Percentiles rank a stretch among this genome's conserved stretches.
Evolutionary conservation across 1,140 invertebrate genomes (phyloP).

Genomic region (Aphidius gifuensis): DNA sequence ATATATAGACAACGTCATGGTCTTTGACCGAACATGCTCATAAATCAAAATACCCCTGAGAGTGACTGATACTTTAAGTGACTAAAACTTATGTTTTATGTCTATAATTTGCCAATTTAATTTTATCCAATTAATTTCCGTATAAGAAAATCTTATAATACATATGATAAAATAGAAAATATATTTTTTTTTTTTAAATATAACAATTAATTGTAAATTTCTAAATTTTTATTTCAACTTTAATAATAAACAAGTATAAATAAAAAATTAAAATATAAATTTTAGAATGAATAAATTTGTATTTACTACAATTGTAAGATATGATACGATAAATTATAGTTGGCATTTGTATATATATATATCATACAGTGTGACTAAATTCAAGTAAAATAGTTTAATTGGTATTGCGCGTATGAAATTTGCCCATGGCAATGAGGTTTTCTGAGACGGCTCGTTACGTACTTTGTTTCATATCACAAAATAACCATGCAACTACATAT

Average conservation of each 20-base stretch:
- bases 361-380: constrained; percentile 15
- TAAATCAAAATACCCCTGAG: constrained; percentile 21
- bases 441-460: constrained; percentile 40
- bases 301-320: neutral
- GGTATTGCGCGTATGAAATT: constrained; percentile 30
- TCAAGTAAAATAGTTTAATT: constrained; percentile 18
- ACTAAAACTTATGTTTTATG: too few species aligned
- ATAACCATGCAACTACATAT: constrained; percentile 26
- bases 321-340: constrained; percentile 4
- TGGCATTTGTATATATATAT: neutral
- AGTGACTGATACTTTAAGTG: constrained; percentile 3
- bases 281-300: neutral
- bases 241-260: neutral
- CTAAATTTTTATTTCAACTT: neutral
- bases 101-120: too few species aligned
- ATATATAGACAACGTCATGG: constrained; percentile 15
- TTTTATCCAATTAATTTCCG: too few species aligned
- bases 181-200: too few species aligned
- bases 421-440: constrained; percentile 32
- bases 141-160: too few species aligned
- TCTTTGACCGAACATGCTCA: constrained; percentile 23
- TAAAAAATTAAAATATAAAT: constrained; percentile 2
- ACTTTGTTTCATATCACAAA: constrained; percentile 38
- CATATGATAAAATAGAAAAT: too few species aligned
- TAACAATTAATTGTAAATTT: neutral